phyloP scores from a whole-genome alignment of 1,140 invertebrate genomes.

The Hypsibius dujardini region DNA sequence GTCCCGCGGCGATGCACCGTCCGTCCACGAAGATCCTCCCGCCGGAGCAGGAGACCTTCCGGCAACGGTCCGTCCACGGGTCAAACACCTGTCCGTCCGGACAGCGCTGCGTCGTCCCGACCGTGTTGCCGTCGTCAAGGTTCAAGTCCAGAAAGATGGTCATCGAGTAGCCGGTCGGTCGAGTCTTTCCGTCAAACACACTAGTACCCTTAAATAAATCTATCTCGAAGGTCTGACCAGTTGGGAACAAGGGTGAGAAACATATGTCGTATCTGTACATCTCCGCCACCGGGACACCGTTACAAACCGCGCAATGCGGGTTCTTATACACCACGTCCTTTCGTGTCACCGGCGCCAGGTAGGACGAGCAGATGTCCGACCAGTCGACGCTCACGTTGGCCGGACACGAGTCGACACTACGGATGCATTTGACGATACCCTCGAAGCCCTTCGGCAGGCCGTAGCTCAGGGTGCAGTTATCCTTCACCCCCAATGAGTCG shows the following conservation, averaged over 20 bases:
- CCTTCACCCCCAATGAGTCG: not conserved
- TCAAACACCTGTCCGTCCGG: conserved; percentile 10
- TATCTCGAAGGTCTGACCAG: not conserved
- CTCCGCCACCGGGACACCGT: not conserved
- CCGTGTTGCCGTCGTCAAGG: not conserved
- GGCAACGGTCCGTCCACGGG: conserved; percentile 1
- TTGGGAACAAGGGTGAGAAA: not conserved
- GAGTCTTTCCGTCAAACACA: not conserved
- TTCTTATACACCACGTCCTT: not conserved
- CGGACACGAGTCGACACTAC: not conserved
- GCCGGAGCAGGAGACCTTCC: not conserved
- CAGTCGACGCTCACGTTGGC: not conserved
- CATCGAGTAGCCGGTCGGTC: not conserved
- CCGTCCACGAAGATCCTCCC: not conserved
- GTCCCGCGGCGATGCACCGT: not conserved
- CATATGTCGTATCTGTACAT: not conserved
- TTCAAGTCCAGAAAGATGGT: conserved; percentile 13
- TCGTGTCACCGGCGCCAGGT: not conserved
- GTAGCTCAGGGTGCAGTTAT: not conserved
- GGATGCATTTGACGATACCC: not conserved
- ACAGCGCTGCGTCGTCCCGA: not conserved
- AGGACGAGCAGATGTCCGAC: not conserved
- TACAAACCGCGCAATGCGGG: not conserved
- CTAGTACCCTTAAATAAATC: not conserved
- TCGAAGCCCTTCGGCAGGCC: not conserved